Base-by-base conservation (phyloP, 2,797 vertebrate genomes). In the Acanthurus lineatus region DNA sequence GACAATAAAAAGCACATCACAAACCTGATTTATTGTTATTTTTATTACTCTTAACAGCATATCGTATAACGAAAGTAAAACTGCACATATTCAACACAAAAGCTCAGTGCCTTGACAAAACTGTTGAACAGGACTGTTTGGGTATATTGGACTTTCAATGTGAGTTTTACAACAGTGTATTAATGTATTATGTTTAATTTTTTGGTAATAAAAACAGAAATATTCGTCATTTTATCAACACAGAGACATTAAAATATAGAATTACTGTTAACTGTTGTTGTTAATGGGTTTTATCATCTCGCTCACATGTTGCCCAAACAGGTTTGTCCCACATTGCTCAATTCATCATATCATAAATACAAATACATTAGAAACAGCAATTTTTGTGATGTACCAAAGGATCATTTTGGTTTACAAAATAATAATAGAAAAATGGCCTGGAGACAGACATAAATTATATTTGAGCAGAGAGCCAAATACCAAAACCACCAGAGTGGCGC, bases 321-420 rank as follows among this genome's bases (percentile, higher is more conserved):
- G 7, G 45, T n/a, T 3, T 60, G 53, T 22, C 22, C 9, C 14
- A 17, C 19, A 65, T 44, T 47, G 61, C 9, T 38, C 19, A 38
- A 14, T 71, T 66, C 9, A 58, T 57, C 10, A 79, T 62, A 38
- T 62, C 57, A 60, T 79, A 38, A 54, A 63, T 71, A 57, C 9
- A 17, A 45, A 54, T 59, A 63, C 19, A 74, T 28, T 53, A 38
- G 28, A n/a, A 47, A 57, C 8, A 35, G 3, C 51, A 32, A 62
- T 25, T 68, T 14, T 25, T 35, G 10, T 22, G 49, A 75, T 75
- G 20, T 9, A 49, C 57, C 19, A 28, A 4, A 17, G 10, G 5
- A 60, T 56, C 2, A 17, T 66, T 76, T 40, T 40, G 25, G 32
- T 81, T 72, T 20, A 54, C 56, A 56, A 57, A 49, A 5, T 35